A percentile compares a stretch with the other conserved stretches of the same genome.
These are phyloP conservation scores for Eupsittula cactorum DNA, from an alignment of 2,113 vertebrate species.

Conservation along the genomic window DNA sequence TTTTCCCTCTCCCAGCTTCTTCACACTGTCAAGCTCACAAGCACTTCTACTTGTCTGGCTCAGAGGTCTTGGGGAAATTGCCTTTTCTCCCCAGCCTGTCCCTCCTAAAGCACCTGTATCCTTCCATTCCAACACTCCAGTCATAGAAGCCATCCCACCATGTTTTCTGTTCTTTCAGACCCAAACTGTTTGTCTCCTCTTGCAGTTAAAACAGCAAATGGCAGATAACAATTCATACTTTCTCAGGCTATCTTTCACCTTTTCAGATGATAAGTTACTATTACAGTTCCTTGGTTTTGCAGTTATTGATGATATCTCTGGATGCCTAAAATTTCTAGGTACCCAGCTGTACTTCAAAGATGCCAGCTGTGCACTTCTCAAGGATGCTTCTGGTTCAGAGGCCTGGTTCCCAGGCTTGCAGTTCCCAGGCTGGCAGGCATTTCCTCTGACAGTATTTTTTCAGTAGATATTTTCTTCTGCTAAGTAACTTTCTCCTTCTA, in stretches of 20 bases:
- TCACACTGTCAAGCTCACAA: accelerated
- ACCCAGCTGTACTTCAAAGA: not conserved
- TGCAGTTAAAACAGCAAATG: not conserved
- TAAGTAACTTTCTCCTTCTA: not conserved
- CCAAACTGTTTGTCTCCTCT: not conserved
- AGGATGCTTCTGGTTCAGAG: not conserved
- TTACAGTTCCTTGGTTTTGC: not conserved
- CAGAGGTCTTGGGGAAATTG: not conserved
- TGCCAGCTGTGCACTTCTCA: not conserved
- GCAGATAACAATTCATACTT: not conserved
- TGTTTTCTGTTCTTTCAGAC: not conserved
- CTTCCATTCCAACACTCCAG: not conserved
- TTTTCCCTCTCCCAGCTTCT: not conserved
- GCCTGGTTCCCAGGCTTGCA: not conserved
- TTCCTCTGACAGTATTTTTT: not conserved
- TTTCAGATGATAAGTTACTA: not conserved
- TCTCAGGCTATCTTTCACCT: not conserved
- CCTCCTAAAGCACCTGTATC: not conserved
- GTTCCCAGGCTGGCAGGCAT: not conserved
- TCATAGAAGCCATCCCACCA: not conserved
- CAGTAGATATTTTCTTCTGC: not conserved
- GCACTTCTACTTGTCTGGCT: not conserved
- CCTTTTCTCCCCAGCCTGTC: not conserved
- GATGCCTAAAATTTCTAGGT: not conserved
- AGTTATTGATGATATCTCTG: not conserved